These are phyloP conservation scores for Antennarius maculatus DNA, from an alignment of 2,797 vertebrate genomes.

Conservation along the genomic window DNA sequence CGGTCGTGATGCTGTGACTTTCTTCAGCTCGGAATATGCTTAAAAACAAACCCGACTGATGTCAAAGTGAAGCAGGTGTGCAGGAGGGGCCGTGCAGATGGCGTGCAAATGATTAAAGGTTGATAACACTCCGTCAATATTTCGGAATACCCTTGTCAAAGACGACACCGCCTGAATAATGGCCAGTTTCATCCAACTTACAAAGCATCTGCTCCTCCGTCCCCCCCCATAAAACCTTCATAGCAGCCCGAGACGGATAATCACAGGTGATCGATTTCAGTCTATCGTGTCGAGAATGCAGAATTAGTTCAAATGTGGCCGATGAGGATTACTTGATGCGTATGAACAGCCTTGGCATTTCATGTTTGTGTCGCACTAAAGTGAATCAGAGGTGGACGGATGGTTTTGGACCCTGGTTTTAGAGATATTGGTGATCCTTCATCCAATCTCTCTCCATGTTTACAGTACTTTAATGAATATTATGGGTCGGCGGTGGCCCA, in stretches of 20 bases:
- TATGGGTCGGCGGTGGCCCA: too few relatives aligned
- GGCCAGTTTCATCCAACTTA: slow-evolving; percentile 37
- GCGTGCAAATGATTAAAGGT: slow-evolving; percentile 33
- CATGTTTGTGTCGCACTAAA: too few relatives aligned
- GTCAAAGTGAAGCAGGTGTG: slow-evolving; percentile 38
- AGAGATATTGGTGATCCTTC: too few relatives aligned
- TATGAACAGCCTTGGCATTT: too few relatives aligned
- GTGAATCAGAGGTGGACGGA: too few relatives aligned
- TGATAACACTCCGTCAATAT: slow-evolving; percentile 49
- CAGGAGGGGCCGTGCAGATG: slow-evolving; percentile 33
- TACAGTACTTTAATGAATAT: too few relatives aligned
- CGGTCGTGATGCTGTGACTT: slow-evolving; percentile 1
- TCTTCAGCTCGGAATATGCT: slow-evolving; percentile 25
- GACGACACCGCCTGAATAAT: slow-evolving; percentile 48
- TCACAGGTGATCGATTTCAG: slow-evolving; percentile 58
- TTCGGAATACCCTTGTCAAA: slow-evolving; percentile 44
- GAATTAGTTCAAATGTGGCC: slow-evolving; percentile 49
- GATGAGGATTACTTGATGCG: not conserved
- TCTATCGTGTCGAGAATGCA: slow-evolving; percentile 52
- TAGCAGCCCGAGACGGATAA: slow-evolving; percentile 36
- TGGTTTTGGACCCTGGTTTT: too few relatives aligned
- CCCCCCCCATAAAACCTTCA: slow-evolving; percentile 36
- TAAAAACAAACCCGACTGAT: slow-evolving; percentile 20
- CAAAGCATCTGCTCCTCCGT: slow-evolving; percentile 28
- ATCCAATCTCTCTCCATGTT: too few relatives aligned